Evolutionary conservation across 2,113 vertebrate species (phyloP).

Genomic region (Anoplopoma fimbria): DNA sequence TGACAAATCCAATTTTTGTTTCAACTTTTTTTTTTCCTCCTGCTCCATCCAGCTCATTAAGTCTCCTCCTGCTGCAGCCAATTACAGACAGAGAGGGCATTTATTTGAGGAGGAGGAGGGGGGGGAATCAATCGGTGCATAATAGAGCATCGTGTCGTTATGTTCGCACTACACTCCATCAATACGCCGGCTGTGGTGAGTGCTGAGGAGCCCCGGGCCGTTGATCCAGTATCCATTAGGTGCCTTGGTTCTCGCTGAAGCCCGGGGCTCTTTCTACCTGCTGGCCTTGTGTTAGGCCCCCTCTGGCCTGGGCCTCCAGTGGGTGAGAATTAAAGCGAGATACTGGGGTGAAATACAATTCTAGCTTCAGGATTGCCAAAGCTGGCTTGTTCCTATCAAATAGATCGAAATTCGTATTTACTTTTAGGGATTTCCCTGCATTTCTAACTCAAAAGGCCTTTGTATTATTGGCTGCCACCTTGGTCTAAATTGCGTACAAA

Average conservation of each 20-base stretch:
- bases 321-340: slow-evolving; percentile 7
- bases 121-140: slow-evolving; percentile 79
- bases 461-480: background rate
- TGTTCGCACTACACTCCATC: slow-evolving; percentile 65
- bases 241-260: slow-evolving; percentile 17
- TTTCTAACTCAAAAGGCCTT: too few species aligned
- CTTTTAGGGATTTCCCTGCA: background rate
- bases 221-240: slow-evolving; percentile 44
- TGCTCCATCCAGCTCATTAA: slow-evolving; percentile 27
- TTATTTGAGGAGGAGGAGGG: slow-evolving; percentile 8
- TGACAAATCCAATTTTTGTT: background rate
- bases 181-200: slow-evolving; percentile 68
- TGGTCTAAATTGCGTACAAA: too few species aligned
- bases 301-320: background rate
- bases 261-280: slow-evolving; percentile 2
- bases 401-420: slow-evolving; percentile 24
- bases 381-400: slow-evolving; percentile 11
- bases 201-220: slow-evolving; percentile 61
- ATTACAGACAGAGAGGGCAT: slow-evolving; percentile 29
- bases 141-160: slow-evolving; percentile 80
- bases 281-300: slow-evolving; percentile 7
- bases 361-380: slow-evolving; percentile 9
- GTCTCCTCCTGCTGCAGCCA: slow-evolving; percentile 23
- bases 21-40: background rate
- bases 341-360: background rate